Evolutionary conservation across 37 sponge, comb jelly and placozoan genomes (phyloP).

Genomic region (Cladorhizidae sp.): DNA sequence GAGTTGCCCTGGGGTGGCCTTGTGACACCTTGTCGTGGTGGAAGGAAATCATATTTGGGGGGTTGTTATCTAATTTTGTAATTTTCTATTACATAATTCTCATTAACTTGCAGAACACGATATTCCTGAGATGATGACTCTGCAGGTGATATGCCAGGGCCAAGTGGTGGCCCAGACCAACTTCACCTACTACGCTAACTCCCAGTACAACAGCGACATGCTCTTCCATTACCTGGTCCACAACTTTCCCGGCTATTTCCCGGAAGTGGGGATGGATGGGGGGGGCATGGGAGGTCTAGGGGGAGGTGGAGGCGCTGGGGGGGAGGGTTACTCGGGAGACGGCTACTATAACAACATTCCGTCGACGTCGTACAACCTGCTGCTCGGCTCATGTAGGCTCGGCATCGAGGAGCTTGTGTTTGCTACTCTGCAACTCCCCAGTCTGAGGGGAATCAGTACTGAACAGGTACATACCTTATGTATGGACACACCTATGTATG

Average conservation of each 20-base stretch:
- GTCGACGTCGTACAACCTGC: constrained; percentile 37
- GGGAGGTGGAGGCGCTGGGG: neutral
- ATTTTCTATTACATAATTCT: too few species aligned
- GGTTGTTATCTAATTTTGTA: too few species aligned
- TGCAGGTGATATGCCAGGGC: constrained; percentile 46
- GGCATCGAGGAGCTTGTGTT: constrained; percentile 57
- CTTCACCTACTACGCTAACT: constrained; percentile 62
- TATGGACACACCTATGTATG: too few species aligned
- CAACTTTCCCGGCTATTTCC: constrained; percentile 58
- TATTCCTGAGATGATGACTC: constrained; percentile 41
- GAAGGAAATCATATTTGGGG: too few species aligned
- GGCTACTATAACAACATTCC: constrained; percentile 36
- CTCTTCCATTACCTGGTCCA: constrained; percentile 55
- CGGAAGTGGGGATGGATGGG: constrained; percentile 21
- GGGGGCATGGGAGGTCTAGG: constrained; percentile 9
- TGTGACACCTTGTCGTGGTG: too few species aligned
- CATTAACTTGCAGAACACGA: constrained; percentile 12
- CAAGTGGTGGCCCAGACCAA: constrained; percentile 49
- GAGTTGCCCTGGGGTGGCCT: too few species aligned
- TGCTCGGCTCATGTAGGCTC: constrained; percentile 66
- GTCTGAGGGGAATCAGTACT: constrained; percentile 6
- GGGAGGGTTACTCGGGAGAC: neutral
- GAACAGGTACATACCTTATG: constrained; percentile 19
- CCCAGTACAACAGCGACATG: constrained; percentile 27
- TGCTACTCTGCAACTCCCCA: constrained; percentile 40